phyloP scores from a whole-genome alignment of 2,797 vertebrate species.

The Apogon talboti region DNA sequence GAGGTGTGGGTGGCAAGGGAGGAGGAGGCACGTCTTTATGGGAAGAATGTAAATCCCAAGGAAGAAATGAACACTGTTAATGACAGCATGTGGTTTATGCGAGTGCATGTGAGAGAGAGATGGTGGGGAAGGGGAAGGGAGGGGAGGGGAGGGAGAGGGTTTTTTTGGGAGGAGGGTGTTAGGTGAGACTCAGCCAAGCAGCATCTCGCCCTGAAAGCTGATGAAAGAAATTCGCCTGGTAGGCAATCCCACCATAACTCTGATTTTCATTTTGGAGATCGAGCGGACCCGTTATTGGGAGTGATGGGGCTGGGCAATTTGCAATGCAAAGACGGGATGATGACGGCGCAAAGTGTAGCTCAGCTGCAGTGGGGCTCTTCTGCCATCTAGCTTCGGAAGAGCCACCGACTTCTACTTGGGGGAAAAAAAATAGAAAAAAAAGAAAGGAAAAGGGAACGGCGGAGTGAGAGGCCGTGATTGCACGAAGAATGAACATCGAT shows the following conservation, averaged over 20 bases:
- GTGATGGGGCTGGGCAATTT: constrained; percentile 70
- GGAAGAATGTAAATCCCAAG: constrained; percentile 58
- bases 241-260: constrained; percentile 72
- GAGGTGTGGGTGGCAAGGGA: constrained; percentile 52
- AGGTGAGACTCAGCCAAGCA: constrained; percentile 50
- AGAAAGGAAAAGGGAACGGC: constrained; percentile 6
- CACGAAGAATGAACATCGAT: constrained; percentile 30
- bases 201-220: constrained; percentile 56
- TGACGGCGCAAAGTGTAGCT: constrained; percentile 66
- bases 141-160: no score
- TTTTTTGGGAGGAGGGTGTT: not conserved
- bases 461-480: constrained; percentile 38
- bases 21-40: constrained; percentile 37
- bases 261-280: constrained; percentile 73
- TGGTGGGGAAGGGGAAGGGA: not conserved
- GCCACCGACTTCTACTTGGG: constrained; percentile 23
- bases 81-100: constrained; percentile 45
- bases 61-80: constrained; percentile 62
- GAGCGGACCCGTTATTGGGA: constrained; percentile 68
- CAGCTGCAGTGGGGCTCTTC: constrained; percentile 82
- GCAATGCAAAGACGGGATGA: constrained; percentile 75
- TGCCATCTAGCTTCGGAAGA: constrained; percentile 85
- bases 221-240: constrained; percentile 67
- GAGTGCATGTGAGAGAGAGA: constrained; percentile 15
- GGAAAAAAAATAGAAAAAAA: constrained; percentile 1